Conservation (phyloP, 2,888 invertebrate species). For the Chelonus formosanus region DNA sequence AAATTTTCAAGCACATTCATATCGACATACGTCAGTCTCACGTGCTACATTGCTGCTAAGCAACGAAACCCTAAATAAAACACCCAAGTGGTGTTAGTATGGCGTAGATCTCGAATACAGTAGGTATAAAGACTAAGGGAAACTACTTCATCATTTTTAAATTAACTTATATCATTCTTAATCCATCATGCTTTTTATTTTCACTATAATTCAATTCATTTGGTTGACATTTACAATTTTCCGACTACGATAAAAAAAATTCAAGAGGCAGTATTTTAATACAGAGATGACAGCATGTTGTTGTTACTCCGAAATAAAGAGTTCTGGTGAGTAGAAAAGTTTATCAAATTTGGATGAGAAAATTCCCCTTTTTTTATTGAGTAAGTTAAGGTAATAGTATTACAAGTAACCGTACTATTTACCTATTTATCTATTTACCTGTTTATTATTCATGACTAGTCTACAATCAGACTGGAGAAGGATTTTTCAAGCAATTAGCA, state of each 20-base stretch:
- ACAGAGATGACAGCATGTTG: slow-evolving; percentile 35
- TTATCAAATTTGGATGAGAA: slow-evolving; percentile 8
- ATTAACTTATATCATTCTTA: not conserved
- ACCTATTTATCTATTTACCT: slow-evolving; percentile 14
- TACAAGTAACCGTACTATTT: not conserved
- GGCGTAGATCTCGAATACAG: slow-evolving; percentile 41
- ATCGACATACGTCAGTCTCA: slow-evolving; percentile 9
- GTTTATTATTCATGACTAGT: slow-evolving; percentile 37
- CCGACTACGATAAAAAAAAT: slow-evolving; percentile 2
- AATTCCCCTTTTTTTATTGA: not conserved
- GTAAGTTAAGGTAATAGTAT: not conserved
- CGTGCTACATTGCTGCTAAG: slow-evolving; percentile 30
- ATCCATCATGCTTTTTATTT: slow-evolving; percentile 16
- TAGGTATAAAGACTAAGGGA: slow-evolving; percentile 28
- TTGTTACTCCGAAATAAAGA: slow-evolving; percentile 32
- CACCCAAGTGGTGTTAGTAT: slow-evolving; percentile 39
- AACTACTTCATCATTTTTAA: slow-evolving; percentile 4
- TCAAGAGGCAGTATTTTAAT: not conserved
- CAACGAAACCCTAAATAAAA: slow-evolving; percentile 30
- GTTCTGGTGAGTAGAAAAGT: slow-evolving; percentile 39
- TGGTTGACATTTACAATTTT: slow-evolving; percentile 1
- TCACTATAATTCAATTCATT: not conserved
- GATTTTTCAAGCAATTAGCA: slow-evolving; percentile 54
- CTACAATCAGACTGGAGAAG: slow-evolving; percentile 59
- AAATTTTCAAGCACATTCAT: slow-evolving; percentile 1